Evolutionary conservation across 1,140 invertebrate genomes (phyloP), one percentile per base, ranked within the genome.

Genomic region (Drosophila sp.): DNA sequence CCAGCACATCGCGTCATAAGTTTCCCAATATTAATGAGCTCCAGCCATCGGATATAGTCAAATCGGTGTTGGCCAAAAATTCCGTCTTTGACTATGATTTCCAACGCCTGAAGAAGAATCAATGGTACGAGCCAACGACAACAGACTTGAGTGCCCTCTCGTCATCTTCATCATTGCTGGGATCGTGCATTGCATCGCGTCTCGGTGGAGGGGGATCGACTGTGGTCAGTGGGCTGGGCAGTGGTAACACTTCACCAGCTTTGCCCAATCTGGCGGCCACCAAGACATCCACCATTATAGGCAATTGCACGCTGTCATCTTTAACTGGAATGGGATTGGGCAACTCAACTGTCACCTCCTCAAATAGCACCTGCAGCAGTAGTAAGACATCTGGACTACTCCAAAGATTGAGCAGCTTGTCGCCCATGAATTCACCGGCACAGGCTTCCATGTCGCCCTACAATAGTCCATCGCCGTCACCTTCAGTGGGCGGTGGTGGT

Each of bases 21-120:
- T 93, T 96, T 40, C 73, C 90, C 0, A 95, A 96, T 73, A 93
- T 97, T 47, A 96, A 96, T 80, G 95, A 96, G 86, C 94, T 97
- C 63, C 95, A 98, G 90, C 98, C 97, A 1, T 98, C 98, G 1
- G 98, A 98, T 76, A 98, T 99, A 70, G 96, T 98, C 3, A 97
- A 98, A 84, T 97, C 97, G 10, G 94, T 99, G 57, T 93, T 99
- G 70, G 96, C 97, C 5, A 98, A 97, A 90, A 95, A 96, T 58
- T 98, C 97, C 60, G 97, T 99, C 8, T 98, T 99, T 91, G 98
- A 99, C 91, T 98, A 99, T 92, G 98, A 99, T 91, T 96, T 96
- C 10, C 98, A 98, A 91, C 93, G 98, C 7, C 93, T 99, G 23
- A 98, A 99, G 92, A 97, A 98, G 81, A 94, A 95, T 80, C 95